Base-by-base conservation (phyloP, 2,888 invertebrate species). In the Chalcosyrphus nemorum region DNA sequence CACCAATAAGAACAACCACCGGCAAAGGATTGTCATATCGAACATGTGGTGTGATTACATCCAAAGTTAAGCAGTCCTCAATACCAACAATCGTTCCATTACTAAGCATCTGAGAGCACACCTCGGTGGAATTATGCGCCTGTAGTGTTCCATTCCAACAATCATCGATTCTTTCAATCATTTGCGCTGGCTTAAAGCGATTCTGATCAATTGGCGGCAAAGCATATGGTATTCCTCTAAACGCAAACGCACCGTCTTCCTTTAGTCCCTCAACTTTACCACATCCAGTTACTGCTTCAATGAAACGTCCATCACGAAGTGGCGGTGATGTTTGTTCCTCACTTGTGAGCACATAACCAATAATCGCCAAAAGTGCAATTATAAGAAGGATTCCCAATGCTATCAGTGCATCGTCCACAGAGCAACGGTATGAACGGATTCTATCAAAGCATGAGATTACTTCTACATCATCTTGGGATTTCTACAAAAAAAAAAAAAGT, bases 21-120 rank as follows among this genome's bases (percentile, higher is more conserved):
- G 97, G 96, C 74, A 97, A 90, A 0, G 96, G 96, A 15, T 94
- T 94, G 87, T 95, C 94, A 88, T 96, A 97, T 54, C 95, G 93
- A 2, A 97, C 95, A 86, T 95, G 94, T 0, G 97, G 97, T 0
- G 97, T 96, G 32, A 95, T 94, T 1, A 97, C 94, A 88, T 97
- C 97, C 6, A 97, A 91, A 15, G 95, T 96, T 38, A 97, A 92
- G 87, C 97, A 97, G 90, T 97, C 95, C 90, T 97, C 97, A 2
- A 92, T 92, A 0, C 96, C 96, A n/a, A 93, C 92, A 13, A 94
- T 92, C 0, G 93, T 93, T 19, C 95, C 94, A 87, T 95, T 94
- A 71, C 94, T 93, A 71, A 95, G 92, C 56, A 95, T 93, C 89
- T 97, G 97, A 87, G 94, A 92, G 89, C 97, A 97, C 0, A 93